Conservation (phyloP, 2,113 vertebrate genomes). For the Chinchilla lanigera region DNA sequence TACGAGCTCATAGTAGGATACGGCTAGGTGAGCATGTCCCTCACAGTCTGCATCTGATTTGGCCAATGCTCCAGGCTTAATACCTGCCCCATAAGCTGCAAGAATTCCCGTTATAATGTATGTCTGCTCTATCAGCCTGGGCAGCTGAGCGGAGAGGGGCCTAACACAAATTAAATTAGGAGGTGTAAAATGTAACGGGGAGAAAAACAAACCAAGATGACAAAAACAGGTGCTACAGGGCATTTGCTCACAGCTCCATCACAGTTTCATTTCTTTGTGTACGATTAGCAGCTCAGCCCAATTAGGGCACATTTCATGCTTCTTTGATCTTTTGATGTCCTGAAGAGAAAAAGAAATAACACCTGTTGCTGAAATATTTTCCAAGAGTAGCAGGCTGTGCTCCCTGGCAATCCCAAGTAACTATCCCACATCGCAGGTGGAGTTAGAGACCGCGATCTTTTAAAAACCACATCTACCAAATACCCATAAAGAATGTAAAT, state of each 20-base stretch:
- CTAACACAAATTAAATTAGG: constrained; percentile 87
- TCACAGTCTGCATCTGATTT: not conserved
- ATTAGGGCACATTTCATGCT: constrained; percentile 86
- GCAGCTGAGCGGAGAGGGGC: constrained; percentile 85
- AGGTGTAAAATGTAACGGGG: constrained; percentile 85
- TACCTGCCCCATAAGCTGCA: constrained; percentile 77
- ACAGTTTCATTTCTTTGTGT: constrained; percentile 82
- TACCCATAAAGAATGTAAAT: not conserved
- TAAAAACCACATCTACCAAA: not conserved
- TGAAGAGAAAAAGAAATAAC: constrained; percentile 78
- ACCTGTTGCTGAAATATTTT: constrained; percentile 83
- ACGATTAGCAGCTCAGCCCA: constrained; percentile 84
- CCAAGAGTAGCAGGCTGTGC: constrained; percentile 33
- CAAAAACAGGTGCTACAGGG: constrained; percentile 92
- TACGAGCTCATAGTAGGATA: constrained; percentile 71
- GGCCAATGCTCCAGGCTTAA: constrained; percentile 85
- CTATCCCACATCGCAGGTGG: not conserved
- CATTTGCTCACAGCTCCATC: constrained; percentile 82
- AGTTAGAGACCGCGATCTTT: not conserved
- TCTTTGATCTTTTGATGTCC: constrained; percentile 82
- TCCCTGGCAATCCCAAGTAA: constrained; percentile 34
- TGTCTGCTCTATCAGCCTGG: constrained; percentile 58
- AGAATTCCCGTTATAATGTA: constrained; percentile 84
- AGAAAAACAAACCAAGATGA: constrained; percentile 89
- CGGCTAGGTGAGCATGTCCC: constrained; percentile 61